A percentile compares a stretch with the other conserved stretches of the same genome.
These are phyloP conservation scores for Protonemura montana DNA, from an alignment of 2,888 invertebrate genomes.

Conservation along the genomic window DNA sequence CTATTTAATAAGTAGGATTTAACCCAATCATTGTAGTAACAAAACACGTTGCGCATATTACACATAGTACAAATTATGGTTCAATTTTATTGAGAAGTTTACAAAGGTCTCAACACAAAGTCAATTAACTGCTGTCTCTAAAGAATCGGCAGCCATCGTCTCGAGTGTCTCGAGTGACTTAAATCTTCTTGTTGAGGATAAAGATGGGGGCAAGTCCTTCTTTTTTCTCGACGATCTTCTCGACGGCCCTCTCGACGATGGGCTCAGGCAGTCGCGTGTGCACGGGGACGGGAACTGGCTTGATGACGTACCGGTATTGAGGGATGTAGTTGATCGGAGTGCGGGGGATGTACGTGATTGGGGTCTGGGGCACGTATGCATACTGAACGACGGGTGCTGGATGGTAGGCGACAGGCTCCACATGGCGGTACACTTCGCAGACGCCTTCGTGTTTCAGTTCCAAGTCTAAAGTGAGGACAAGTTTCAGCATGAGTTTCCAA, in stretches of 20 bases:
- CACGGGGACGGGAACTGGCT: conserved; percentile 54
- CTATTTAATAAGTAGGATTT: too few relatives aligned
- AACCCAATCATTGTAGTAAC: too few relatives aligned
- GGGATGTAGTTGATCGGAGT: conserved; percentile 54
- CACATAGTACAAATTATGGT: neutral
- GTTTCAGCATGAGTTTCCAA: too few relatives aligned
- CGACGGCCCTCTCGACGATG: neutral
- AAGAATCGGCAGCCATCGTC: too few relatives aligned
- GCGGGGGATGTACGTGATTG: conserved; percentile 10
- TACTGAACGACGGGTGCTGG: conserved; percentile 15
- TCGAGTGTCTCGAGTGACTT: neutral
- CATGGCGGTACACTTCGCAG: neutral
- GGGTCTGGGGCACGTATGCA: neutral
- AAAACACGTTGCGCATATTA: too few relatives aligned
- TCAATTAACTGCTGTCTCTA: neutral
- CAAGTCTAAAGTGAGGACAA: neutral
- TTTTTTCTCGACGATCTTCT: neutral
- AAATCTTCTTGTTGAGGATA: neutral
- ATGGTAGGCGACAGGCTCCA: neutral
- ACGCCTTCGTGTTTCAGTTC: neutral
- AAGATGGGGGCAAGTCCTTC: neutral
- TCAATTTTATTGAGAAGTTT: neutral
- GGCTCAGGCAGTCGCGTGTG: neutral
- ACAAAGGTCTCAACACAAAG: neutral
- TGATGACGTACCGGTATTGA: conserved; percentile 49